Evolutionary conservation across 2,888 invertebrate genomes (phyloP).

Genomic region (Caenorhabditis sp.): DNA sequence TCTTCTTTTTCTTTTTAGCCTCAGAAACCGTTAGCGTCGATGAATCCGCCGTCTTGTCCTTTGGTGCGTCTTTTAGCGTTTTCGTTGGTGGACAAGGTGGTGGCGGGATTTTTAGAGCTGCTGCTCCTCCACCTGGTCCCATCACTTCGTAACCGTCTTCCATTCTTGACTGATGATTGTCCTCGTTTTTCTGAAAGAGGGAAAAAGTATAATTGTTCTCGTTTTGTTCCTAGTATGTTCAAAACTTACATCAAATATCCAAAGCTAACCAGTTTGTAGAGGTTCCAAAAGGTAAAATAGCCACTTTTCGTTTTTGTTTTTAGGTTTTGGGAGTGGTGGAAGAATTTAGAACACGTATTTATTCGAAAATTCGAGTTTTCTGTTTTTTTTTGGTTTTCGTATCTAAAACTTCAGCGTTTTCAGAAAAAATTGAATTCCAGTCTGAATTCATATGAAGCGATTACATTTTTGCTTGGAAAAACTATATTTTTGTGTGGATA

Average conservation of each 20-base stretch:
- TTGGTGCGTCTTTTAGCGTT: background rate
- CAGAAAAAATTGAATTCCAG: no score
- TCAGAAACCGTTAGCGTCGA: background rate
- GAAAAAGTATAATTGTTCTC: no score
- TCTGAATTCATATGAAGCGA: no score
- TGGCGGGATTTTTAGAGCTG: background rate
- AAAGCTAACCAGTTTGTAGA: background rate
- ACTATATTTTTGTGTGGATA: no score
- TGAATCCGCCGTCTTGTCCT: background rate
- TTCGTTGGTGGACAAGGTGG: background rate
- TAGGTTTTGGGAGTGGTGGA: background rate
- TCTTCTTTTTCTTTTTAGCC: background rate
- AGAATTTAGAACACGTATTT: background rate
- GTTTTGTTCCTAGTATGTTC: background rate
- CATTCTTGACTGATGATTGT: background rate
- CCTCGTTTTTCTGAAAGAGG: background rate
- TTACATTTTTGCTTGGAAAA: no score
- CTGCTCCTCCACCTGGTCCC: background rate
- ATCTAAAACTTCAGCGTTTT: no score
- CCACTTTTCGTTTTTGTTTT: background rate
- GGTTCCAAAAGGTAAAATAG: background rate
- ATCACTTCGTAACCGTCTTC: conserved; percentile 4
- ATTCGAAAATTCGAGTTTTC: no score
- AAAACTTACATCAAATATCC: background rate
- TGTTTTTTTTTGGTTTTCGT: no score